Base-by-base conservation (phyloP, 2,888 invertebrate species). In the Matsumyia berberina region DNA sequence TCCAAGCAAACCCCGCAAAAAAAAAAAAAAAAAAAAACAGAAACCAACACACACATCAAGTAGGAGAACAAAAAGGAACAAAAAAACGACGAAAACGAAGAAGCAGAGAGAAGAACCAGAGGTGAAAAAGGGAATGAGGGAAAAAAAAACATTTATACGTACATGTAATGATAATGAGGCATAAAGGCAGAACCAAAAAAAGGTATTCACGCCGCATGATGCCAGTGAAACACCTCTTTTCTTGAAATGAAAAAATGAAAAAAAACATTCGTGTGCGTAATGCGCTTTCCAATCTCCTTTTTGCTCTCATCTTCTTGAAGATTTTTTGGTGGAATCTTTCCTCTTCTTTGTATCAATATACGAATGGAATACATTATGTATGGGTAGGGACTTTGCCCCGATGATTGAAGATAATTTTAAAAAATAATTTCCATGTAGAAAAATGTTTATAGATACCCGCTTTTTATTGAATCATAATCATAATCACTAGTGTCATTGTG, bases 141-240 rank as follows among this genome's bases (percentile, higher is more conserved):
- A 69, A 57, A 51, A 17, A 53, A 44, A 6, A 58, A 11, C 4
- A 0, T n/a, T 24, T 8, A 44, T 46, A 9, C 17, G 12, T n/a
- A 31, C 15, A 70, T 72, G 60, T 72, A 62, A 73, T 62, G 62
- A 73, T 73, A 62, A 73, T 73, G 73, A 73, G 62, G 51, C 62
- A 62, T 51, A 51, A 60, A 60, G 35, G 60, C 44, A 24, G 2
- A 24, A 24, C 1, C 1, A 24, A 24, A 62, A 62, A 62, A 73
- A 73, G 42, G 62, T 73, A 73, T 62, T 62, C 73, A 73, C 72
- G 51, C 60, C 35, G 44, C 72, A 73, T 24, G 53, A 44, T 55
- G 42, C 73, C 72, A 51, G 60, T 42, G 44, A 17, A 70, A 37
- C 49, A 15, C 46, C 37, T 35, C 57, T 35, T 44, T 19, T 57